Evolutionary conservation across 1,140 invertebrate genomes (phyloP), one percentile per base, ranked within the genome.

Genomic region (Achatina immaculata): DNA sequence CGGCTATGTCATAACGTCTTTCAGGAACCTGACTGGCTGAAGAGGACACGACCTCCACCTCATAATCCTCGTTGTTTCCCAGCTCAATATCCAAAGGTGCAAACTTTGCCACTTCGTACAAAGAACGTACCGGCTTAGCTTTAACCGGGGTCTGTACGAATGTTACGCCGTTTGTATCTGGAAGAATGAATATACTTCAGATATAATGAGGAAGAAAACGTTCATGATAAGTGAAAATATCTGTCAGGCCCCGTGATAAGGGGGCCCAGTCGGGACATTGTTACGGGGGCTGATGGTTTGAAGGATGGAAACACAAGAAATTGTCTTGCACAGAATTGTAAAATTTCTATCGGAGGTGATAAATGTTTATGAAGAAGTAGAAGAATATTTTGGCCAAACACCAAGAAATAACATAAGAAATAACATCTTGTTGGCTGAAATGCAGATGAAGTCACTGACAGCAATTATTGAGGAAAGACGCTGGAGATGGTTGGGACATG

Each of bases 1-100:
- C 83, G 51, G 82, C 75, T 31, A 87, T 81, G 81, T 87, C 86
- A 79, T 86, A 87, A 6, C 83, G 84, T 31, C 86, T 80, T 24
- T 65, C 78, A 21, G 78, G 80, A 58, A 83, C 75, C 51, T 83
- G 81, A 80, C 83, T 81, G 82, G 84, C 48, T 74, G 80, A 80
- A 36, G 82, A 66, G n/a, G 84, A 74, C 24, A 81, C 74, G 21
- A 82, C 81, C 65, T 84, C 81, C n/a, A 84, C 42, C 36, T 78
- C 73, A 38, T 78, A 84, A 28, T 58, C 68, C 2, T 81, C 80
- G 51, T 81, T 79, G n/a, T 82, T 58, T 21, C 83, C 83, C 11
- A 84, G 48, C 34, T 84, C 83, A 19, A 77, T 58, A 34, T 84
- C 83, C 68, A 84, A 42, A 0, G 83, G 73, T 19, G 83, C 83